A percentile compares a stretch with the other conserved stretches of the same genome.
Evolutionary conservation across 2,113 vertebrate species (phyloP).

Genomic region (Hippocampus mohnikei): DNA sequence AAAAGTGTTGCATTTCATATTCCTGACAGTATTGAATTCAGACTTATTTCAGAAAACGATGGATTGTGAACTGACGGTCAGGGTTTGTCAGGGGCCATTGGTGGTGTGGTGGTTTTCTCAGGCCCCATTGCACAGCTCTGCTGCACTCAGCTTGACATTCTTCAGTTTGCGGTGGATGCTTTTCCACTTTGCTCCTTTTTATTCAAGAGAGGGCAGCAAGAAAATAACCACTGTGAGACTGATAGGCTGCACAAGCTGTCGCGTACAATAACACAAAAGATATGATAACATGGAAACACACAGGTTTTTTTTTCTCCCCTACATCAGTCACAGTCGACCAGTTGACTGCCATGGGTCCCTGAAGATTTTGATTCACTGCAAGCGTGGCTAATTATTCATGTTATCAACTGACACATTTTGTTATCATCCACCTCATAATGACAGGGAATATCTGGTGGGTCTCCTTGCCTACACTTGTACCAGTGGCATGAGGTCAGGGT

Average conservation of each 20-base stretch:
- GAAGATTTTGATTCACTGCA: not conserved
- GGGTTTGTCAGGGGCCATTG: not conserved
- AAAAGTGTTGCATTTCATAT: not conserved
- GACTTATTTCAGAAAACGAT: not conserved
- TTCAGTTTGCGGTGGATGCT: not conserved
- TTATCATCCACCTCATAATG: not conserved
- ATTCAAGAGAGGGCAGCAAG: not conserved
- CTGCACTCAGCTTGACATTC: not conserved
- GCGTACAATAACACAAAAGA: not conserved
- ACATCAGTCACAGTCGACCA: too few relatives aligned
- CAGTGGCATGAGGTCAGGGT: too few relatives aligned
- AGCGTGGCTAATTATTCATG: too few relatives aligned
- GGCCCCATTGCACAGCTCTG: not conserved
- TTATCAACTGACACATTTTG: not conserved
- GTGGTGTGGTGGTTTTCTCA: not conserved
- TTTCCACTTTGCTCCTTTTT: not conserved
- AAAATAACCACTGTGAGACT: not conserved
- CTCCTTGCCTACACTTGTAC: not conserved
- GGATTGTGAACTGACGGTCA: not conserved
- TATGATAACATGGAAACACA: not conserved
- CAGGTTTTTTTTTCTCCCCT: too few relatives aligned
- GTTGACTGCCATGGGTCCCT: not conserved
- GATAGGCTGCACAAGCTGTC: not conserved
- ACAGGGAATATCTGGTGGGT: not conserved
- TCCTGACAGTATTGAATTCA: not conserved